Base-by-base conservation (phyloP, 2,797 vertebrate species). In the Triplophysa bombifrons region DNA sequence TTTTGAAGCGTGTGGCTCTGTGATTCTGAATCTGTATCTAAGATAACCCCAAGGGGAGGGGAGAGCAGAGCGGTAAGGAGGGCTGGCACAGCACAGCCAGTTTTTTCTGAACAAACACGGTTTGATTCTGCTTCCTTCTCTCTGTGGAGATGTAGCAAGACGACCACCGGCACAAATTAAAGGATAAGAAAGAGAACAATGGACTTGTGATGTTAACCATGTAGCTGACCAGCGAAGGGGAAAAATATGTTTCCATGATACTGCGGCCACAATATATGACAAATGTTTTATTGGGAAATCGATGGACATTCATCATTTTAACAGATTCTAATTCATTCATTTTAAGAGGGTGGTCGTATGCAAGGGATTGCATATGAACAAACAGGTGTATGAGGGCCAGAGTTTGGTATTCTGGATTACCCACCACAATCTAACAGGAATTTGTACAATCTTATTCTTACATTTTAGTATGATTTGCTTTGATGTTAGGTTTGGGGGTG, bases 51-150 rank as follows among this genome's bases (percentile, higher is more conserved):
- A 30, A 72, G 72, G 71, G 27, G 30, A 72, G 72, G 71, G 27
- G 41, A 74, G 34, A 38, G 34, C 34, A 38, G 34, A 38, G 34
- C 46, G 58, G 53, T 20, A 9, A 60, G 20, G 56, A 78, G 64
- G 46, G 20, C 76, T 75, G 69, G 67, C 48, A 38, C 25, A 25
- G 68, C 46, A 38, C 48, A 48, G 38, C 11, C 4, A 60, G 60
- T 51, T 79, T 78, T 63, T 79, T 61, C 72, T 84, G 83, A 82
- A 77, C 80, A 79, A 74, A 84, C 79, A 41, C 34, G 16, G 56
- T 46, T 44, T 30, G 60, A 72, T 72, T 41, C 19, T 17, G 58
- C 25, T 16, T 67, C 53, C 78, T 46, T 79, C 19, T 63, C 69
- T 64, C 46, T 10, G 55, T 69, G 67, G 63, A 79, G 69, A 76